A percentile compares a stretch with the other conserved stretches of the same genome.
Evolutionary conservation across 2,113 vertebrate genomes (phyloP).

Genomic region (Choloepus hoffmanni): DNA sequence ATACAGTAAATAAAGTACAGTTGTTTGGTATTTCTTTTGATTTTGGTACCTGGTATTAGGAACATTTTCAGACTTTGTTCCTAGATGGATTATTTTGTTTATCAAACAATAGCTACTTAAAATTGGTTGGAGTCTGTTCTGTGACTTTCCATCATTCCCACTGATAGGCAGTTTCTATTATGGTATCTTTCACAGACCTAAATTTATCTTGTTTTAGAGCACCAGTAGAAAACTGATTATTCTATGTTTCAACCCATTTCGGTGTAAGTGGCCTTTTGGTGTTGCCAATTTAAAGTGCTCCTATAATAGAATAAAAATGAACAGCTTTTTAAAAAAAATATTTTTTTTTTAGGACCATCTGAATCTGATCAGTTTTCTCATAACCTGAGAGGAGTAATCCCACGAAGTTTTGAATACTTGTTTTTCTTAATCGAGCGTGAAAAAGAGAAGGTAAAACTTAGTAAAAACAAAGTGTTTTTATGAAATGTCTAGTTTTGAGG

Average conservation of each 20-base stretch:
- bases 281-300: constrained; percentile 43
- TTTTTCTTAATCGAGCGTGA: constrained; percentile 98
- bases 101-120: not conserved
- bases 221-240: not conserved
- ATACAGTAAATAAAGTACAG: not conserved
- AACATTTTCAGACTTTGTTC: not conserved
- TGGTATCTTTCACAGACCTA: not conserved
- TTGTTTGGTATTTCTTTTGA: not conserved
- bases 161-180: not conserved
- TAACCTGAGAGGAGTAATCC: constrained; percentile 95
- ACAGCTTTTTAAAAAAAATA: not conserved
- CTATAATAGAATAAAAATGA: constrained; percentile 36
- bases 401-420: constrained; percentile 97
- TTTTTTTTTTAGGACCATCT: constrained; percentile 90
- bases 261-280: constrained; percentile 27
- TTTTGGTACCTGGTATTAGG: not conserved
- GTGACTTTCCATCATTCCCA: not conserved
- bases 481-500: constrained; percentile 34
- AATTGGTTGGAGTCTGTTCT: not conserved
- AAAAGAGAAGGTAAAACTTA: constrained; percentile 91
- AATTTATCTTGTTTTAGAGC: not conserved
- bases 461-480: not conserved
- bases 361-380: constrained; percentile 96
- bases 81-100: not conserved
- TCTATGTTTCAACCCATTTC: not conserved